Conservation (phyloP, 2,113 vertebrate species). For the Rhinoderma darwinii region DNA sequence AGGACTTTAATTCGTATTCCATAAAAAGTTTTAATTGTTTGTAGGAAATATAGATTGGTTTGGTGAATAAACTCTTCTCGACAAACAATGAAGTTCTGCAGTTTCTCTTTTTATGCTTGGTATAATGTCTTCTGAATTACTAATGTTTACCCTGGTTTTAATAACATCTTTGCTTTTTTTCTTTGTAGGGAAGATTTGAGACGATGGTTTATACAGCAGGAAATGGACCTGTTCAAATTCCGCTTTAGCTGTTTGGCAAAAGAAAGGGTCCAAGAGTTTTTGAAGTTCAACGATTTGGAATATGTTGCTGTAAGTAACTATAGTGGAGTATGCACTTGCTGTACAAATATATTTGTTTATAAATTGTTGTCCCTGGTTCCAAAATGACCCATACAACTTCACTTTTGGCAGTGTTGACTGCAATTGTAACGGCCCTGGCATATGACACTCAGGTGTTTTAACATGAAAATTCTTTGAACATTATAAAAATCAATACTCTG, state of each 20-base stretch:
- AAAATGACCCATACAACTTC: neutral
- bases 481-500: slow-evolving; percentile 43
- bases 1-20: no score
- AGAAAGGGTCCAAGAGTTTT: slow-evolving; percentile 78
- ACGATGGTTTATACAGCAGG: slow-evolving; percentile 98
- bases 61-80: no score
- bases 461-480: slow-evolving; percentile 23
- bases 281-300: slow-evolving; percentile 82
- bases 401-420: neutral
- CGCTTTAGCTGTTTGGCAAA: slow-evolving; percentile 80
- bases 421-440: neutral
- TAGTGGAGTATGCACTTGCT: neutral
- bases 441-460: neutral
- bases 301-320: slow-evolving; percentile 85
- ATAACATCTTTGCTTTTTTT: no score
- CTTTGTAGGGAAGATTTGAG: slow-evolving; percentile 89
- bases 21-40: no score
- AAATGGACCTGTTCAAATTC: slow-evolving; percentile 92
- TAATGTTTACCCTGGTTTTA: no score
- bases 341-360: slow-evolving; percentile 15
- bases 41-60: no score
- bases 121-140: no score
- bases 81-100: no score
- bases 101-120: no score
- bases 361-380: neutral